Conservation (phyloP, 2,797 vertebrate genomes). For the Kryptopterus vitreolus region DNA sequence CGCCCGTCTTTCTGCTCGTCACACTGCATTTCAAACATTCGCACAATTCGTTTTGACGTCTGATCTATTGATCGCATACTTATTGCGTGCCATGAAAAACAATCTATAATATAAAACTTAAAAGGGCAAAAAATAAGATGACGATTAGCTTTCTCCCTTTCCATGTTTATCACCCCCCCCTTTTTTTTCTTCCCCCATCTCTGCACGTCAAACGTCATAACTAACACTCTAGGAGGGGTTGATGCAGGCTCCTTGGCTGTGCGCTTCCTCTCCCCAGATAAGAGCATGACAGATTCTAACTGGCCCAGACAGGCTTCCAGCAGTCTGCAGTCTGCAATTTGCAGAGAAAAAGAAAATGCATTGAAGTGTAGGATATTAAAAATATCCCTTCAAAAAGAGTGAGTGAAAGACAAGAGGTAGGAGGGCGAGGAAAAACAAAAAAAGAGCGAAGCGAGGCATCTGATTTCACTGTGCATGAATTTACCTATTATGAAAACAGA, state of each 20-base stretch:
- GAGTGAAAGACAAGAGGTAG: constrained; percentile 18
- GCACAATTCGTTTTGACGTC: constrained; percentile 20
- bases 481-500: constrained; percentile 48
- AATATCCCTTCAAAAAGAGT: constrained; percentile 55
- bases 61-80: constrained; percentile 32
- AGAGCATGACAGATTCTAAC: constrained; percentile 60
- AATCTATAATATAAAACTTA: constrained; percentile 43
- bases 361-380: constrained; percentile 59
- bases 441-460: constrained; percentile 39
- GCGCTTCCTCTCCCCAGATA: constrained; percentile 26
- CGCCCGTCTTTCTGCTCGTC: constrained; percentile 50
- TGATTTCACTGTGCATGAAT: constrained; percentile 48
- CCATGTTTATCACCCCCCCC: neutral
- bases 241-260: constrained; percentile 22
- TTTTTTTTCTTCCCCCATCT: neutral
- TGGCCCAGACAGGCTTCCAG: constrained; percentile 63
- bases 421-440: too few species aligned
- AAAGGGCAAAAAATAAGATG: neutral
- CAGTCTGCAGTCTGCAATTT: constrained; percentile 51
- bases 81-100: constrained; percentile 53
- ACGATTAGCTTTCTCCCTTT: neutral
- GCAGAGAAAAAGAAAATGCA: constrained; percentile 50
- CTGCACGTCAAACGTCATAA: constrained; percentile 5
- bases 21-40: constrained; percentile 37
- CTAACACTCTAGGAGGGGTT: constrained; percentile 20